Conservation (phyloP, 2,113 vertebrate species). For the Himantopus leucocephalus region DNA sequence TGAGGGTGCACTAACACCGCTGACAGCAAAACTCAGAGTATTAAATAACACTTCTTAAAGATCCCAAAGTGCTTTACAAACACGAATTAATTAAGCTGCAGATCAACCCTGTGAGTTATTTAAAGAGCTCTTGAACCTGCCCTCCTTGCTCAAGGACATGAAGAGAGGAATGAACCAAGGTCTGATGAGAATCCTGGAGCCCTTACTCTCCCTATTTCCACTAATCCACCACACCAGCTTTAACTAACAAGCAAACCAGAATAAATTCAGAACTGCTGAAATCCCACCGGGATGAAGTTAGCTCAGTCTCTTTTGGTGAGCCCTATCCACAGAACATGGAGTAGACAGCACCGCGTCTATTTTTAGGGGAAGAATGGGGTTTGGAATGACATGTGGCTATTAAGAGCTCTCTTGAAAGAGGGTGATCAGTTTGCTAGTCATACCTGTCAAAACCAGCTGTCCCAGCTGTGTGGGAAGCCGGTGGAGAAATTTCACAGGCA, state of each 20-base stretch:
- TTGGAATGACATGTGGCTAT: not conserved
- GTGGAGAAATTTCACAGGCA: not conserved
- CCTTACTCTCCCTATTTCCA: not conserved
- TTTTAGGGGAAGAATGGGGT: not conserved
- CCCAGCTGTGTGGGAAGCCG: not conserved
- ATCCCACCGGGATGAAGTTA: not conserved
- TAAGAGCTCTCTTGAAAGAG: not conserved
- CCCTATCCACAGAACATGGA: not conserved
- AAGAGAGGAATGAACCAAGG: not conserved
- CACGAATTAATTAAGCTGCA: conserved; percentile 21
- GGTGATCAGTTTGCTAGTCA: not conserved
- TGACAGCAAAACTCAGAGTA: not conserved
- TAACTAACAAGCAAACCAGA: not conserved
- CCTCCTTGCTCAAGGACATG: not conserved
- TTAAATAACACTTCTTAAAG: conserved; percentile 16
- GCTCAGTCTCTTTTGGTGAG: not conserved
- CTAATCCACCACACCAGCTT: not conserved
- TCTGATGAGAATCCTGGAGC: not conserved
- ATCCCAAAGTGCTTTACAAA: conserved; percentile 9
- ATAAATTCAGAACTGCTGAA: not conserved
- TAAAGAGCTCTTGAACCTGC: not conserved
- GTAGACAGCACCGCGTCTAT: not conserved
- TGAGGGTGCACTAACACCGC: not conserved
- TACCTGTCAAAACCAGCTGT: not conserved
- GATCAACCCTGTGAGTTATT: not conserved